Evolutionary conservation across 35 echinoderm and acorn worm species (phyloP), one percentile per base, ranked within the genome.

Genomic region (Ophioderma brevispina): DNA sequence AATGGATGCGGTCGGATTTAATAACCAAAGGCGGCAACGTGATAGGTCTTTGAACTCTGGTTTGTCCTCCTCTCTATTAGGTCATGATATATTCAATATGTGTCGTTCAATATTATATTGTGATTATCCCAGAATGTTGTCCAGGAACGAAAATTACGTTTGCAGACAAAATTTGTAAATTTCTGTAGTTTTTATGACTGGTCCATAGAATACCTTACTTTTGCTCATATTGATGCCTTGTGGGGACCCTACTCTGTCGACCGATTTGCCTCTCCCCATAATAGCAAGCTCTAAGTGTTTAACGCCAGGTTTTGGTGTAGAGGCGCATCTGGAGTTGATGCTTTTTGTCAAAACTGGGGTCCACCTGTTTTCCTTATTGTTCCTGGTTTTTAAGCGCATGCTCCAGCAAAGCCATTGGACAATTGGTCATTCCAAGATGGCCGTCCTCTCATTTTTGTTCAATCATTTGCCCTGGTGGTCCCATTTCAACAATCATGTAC

Each of bases 291-390:
- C 1, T 0, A 15, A 34, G 28, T 36, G 43, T 75, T 91, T 0
- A 70, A 91, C 35, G 85, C 81, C 59, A 79, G 80, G 36, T 84
- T 83, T 77, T 91, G 89, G 80, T 84, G 82, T 36, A 83, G 38
- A 25, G 79, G 79, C 15, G 46, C 56, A 11, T 40, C 35, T 6
- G 52, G 59, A 4, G 81, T 91, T 0, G 89, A 91, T 39, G 89
- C 80, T 31, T 91, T 91, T 31, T 84, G 89, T 38, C 81, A 91
- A 21, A 32, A 91, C 76, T 91, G 89, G 89, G 13, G 21, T 18
- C 89, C 89, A 19, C 89, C 89, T n/a, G 36, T 77, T 91, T 34
- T 84, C 40, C 21, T 59, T 89, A 11, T 37, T 81, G 36, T 1
- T 64, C 15, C 77, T 31, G 34, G 35, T 33, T 0, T 8, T 81